Percentiles rank a stretch among this genome's conserved stretches.
phyloP scores from a whole-genome alignment of 2,113 vertebrate genomes.

The Oncorhynchus kisutch region DNA sequence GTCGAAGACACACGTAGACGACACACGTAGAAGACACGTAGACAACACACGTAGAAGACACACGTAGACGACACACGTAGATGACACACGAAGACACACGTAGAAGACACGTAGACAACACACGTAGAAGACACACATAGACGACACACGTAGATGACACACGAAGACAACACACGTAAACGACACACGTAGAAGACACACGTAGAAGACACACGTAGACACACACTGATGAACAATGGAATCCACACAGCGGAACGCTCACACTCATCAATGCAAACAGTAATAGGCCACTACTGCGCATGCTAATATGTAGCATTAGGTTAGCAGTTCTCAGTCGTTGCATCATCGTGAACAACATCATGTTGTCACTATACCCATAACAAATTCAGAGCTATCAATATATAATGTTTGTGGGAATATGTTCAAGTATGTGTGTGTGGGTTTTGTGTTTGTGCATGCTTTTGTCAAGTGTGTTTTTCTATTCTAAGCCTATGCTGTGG shows the following conservation, averaged over 20 bases:
- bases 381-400: neutral
- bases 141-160: too few relatives aligned
- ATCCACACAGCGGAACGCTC: neutral
- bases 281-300: neutral
- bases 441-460: too few relatives aligned
- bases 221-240: too few relatives aligned
- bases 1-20: too few relatives aligned
- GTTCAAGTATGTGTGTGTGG: neutral
- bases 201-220: too few relatives aligned
- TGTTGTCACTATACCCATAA: neutral
- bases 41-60: too few relatives aligned
- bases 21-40: too few relatives aligned
- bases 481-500: neutral
- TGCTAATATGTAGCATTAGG: neutral
- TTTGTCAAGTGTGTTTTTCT: neutral
- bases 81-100: too few relatives aligned
- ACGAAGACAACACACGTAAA: too few relatives aligned
- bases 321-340: neutral
- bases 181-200: rapidly evolving
- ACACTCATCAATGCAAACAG: neutral
- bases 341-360: neutral
- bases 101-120: too few relatives aligned
- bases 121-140: too few relatives aligned
- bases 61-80: too few relatives aligned
- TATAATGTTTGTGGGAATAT: neutral